Percentiles rank a stretch among this genome's conserved stretches.
Evolutionary conservation across 2,797 vertebrate species (phyloP).

Genomic region (Limosa lapponica): DNA sequence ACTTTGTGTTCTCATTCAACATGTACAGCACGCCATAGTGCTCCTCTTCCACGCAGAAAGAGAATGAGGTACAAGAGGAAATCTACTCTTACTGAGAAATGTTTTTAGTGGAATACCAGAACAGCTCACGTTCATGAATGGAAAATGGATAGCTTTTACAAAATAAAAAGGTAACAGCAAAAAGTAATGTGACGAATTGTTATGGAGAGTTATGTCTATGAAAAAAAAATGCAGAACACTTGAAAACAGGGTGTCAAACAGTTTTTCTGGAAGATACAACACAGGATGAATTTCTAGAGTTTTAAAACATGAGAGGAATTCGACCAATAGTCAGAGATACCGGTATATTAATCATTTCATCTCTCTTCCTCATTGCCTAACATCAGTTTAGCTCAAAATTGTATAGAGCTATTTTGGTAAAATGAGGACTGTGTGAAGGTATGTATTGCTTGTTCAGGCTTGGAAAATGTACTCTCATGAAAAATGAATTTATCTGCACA

Average conservation of each 20-base stretch:
- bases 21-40: neutral
- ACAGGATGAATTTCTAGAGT: neutral
- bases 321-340: neutral
- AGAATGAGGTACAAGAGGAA: neutral
- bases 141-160: neutral
- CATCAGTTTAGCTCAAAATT: neutral
- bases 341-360: neutral
- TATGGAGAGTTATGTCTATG: neutral
- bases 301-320: neutral
- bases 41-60: neutral
- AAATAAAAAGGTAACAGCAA: neutral
- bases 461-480: neutral
- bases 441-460: neutral
- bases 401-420: neutral
- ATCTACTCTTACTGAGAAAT: neutral
- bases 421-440: neutral
- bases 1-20: neutral
- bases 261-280: neutral
- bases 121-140: neutral
- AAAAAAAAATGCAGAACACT: neutral
- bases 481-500: neutral
- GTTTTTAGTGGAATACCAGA: neutral
- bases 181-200: neutral
- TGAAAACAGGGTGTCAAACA: neutral
- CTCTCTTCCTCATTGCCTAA: neutral